Evolutionary conservation across 2,113 vertebrate genomes (phyloP).

Genomic region (Psephotus haematonotus): DNA sequence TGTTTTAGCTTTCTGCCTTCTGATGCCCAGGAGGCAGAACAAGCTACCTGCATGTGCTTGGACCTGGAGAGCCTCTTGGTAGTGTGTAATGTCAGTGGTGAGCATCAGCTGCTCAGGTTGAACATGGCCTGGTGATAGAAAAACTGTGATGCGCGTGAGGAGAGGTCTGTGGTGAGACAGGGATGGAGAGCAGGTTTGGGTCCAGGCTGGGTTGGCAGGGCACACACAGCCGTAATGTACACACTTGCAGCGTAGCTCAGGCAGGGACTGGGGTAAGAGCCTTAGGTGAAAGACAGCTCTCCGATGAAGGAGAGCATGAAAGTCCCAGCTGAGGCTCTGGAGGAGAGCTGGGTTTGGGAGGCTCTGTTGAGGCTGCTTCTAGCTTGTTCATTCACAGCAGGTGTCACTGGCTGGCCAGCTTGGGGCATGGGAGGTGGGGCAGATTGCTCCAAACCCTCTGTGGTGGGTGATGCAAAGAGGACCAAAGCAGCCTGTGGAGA

Average conservation of each 20-base stretch:
- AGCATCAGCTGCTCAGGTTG: not conserved
- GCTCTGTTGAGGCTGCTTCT: not conserved
- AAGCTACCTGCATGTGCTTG: not conserved
- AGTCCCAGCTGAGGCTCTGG: not conserved
- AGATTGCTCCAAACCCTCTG: not conserved
- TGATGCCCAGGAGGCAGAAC: not conserved
- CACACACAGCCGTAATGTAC: fast-evolving
- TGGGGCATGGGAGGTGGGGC: not conserved
- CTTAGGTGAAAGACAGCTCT: not conserved
- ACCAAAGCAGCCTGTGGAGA: not conserved
- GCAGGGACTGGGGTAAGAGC: not conserved
- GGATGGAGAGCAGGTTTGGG: not conserved
- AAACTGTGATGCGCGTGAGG: not conserved
- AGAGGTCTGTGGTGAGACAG: not conserved
- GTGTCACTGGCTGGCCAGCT: fast-evolving
- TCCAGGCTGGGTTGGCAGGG: fast-evolving
- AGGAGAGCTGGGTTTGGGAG: not conserved
- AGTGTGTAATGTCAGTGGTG: not conserved
- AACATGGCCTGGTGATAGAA: not conserved
- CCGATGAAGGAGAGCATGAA: not conserved
- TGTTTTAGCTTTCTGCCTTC: not conserved
- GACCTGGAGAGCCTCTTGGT: not conserved
- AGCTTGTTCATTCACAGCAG: not conserved
- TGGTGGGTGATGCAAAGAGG: not conserved
- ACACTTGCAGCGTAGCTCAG: fast-evolving